Percentiles rank a stretch among this genome's conserved stretches.
These are phyloP conservation scores for Sylvia borin DNA, from an alignment of 2,797 vertebrate genomes.

Conservation along the genomic window DNA sequence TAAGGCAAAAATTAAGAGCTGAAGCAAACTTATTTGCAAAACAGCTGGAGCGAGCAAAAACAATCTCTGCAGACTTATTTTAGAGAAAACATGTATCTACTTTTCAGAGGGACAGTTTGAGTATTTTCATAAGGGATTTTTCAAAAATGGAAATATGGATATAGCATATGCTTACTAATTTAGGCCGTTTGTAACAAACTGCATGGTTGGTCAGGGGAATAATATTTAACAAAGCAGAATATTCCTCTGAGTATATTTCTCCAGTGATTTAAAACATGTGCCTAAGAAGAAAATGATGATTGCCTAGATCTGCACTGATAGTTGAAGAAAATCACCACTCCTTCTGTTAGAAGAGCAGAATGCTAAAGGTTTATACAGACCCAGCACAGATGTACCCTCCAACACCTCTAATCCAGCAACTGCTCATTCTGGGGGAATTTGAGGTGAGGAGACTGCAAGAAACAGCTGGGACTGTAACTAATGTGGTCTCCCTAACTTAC, in stretches of 20 bases:
- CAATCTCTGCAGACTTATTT: not conserved
- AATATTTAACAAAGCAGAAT: not conserved
- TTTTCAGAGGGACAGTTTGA: not conserved
- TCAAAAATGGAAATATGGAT: not conserved
- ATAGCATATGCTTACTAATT: not conserved
- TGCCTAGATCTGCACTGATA: not conserved
- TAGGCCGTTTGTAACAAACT: not conserved
- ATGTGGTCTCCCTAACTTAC: not conserved
- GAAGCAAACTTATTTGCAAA: not conserved
- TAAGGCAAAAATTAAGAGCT: not conserved
- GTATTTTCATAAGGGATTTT: not conserved
- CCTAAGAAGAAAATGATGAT: not conserved
- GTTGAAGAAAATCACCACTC: not conserved
- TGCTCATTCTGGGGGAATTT: not conserved
- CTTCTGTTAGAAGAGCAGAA: not conserved
- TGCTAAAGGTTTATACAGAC: not conserved
- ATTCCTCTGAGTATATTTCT: not conserved
- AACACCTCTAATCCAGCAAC: not conserved
- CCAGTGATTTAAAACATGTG: not conserved
- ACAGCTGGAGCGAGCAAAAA: not conserved
- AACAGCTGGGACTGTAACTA: not conserved
- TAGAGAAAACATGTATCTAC: not conserved
- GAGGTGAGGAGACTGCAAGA: not conserved
- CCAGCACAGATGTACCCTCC: not conserved
- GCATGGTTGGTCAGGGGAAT: not conserved